These are phyloP conservation scores for Sympetrum striolatum DNA, from an alignment of 2,888 invertebrate genomes.

Conservation along the genomic window DNA sequence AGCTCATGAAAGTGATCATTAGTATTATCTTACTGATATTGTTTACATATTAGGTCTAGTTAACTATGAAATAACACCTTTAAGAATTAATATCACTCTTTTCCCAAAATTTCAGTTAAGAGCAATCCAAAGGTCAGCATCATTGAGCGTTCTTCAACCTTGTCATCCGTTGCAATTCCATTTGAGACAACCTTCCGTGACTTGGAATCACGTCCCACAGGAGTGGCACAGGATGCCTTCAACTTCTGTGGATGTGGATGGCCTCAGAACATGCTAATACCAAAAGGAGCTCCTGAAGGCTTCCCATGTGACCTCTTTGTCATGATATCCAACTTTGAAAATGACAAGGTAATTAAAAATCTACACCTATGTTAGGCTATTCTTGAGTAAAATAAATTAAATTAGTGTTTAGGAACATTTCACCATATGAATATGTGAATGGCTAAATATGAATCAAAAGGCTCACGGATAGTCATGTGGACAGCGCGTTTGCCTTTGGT, in stretches of 20 bases:
- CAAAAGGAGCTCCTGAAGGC: conserved; percentile 60
- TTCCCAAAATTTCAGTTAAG: not conserved
- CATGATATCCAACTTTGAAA: conserved; percentile 55
- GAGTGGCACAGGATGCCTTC: conserved; percentile 64
- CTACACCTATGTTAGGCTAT: not conserved
- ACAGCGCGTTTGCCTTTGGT: too few species aligned
- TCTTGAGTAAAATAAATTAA: too few species aligned
- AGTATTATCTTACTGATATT: too few species aligned
- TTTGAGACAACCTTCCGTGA: conserved; percentile 82
- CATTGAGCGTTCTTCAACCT: conserved; percentile 69
- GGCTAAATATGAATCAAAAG: too few species aligned
- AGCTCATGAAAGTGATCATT: too few species aligned
- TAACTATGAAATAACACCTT: too few species aligned
- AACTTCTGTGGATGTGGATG: conserved; percentile 84
- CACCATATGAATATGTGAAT: too few species aligned
- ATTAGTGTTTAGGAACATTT: too few species aligned
- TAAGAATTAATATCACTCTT: too few species aligned
- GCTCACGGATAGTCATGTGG: too few species aligned
- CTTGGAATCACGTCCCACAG: conserved; percentile 68
- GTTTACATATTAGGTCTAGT: too few species aligned
- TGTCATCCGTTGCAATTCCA: conserved; percentile 83
- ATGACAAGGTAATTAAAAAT: conserved; percentile 52
- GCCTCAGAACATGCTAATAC: conserved; percentile 68
- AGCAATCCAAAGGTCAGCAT: conserved; percentile 60
- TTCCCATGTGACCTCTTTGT: conserved; percentile 56